A percentile compares a stretch with the other conserved stretches of the same genome.
These are phyloP conservation scores for Rhegmatorhina hoffmannsi DNA, from an alignment of 2,113 vertebrate species.

Conservation along the genomic window DNA sequence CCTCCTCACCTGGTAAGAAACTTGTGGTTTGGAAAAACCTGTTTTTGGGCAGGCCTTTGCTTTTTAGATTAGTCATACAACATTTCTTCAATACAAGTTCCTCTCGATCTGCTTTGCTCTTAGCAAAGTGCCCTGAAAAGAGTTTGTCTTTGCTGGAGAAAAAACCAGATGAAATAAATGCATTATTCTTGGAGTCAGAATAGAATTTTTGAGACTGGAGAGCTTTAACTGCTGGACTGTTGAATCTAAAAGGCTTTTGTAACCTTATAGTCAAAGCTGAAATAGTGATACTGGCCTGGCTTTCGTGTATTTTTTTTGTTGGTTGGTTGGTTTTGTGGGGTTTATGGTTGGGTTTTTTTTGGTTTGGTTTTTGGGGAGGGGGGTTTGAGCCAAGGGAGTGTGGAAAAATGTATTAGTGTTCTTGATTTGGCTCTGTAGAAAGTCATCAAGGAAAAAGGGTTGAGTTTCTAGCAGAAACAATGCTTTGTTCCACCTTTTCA, in stretches of 20 bases:
- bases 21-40: not conserved
- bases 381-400: not conserved
- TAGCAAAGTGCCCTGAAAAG: not conserved
- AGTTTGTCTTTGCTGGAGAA: not conserved
- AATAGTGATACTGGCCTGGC: not conserved
- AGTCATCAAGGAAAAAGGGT: conserved; percentile 45
- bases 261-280: not conserved
- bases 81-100: not conserved
- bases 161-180: not conserved
- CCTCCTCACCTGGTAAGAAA: not conserved
- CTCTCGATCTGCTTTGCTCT: not conserved
- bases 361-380: not conserved
- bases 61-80: not conserved
- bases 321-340: not conserved
- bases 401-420: conserved; percentile 53
- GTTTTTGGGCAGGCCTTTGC: not conserved
- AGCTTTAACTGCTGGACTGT: not conserved
- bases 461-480: conserved; percentile 66
- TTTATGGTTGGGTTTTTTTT: not conserved
- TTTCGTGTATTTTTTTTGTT: not conserved
- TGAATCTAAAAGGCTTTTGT: not conserved
- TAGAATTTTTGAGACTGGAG: not conserved
- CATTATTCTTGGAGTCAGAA: not conserved
- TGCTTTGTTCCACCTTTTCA: conserved; percentile 65
- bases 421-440: conserved; percentile 45